phyloP scores from a whole-genome alignment of 2,797 vertebrate genomes.

The Pseudochirops corinnae region DNA sequence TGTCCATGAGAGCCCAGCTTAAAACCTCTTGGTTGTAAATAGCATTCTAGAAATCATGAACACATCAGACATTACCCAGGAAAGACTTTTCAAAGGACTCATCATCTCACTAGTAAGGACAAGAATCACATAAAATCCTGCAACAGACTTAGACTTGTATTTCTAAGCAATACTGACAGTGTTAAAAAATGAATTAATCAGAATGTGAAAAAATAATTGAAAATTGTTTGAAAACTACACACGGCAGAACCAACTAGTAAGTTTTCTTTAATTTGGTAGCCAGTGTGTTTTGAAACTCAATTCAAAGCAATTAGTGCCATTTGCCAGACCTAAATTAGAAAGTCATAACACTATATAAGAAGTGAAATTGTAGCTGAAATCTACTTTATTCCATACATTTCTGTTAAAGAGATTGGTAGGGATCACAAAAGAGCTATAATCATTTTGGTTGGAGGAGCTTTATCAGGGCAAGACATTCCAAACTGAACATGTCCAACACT shows the following conservation, averaged over 20 bases:
- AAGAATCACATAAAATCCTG: constrained; percentile 45
- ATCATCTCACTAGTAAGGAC: constrained; percentile 17
- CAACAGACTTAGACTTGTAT: constrained; percentile 26
- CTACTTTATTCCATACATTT: constrained; percentile 45
- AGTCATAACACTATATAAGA: background rate
- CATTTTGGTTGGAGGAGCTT: background rate
- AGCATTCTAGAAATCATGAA: constrained; percentile 36
- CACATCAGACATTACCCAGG: constrained; percentile 45
- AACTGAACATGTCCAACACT: too few species aligned
- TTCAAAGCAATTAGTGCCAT: constrained; percentile 45
- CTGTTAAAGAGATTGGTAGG: constrained; percentile 25
- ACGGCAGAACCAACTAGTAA: background rate
- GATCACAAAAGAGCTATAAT: constrained; percentile 31
- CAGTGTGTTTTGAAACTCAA: constrained; percentile 5
- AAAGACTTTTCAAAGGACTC: constrained; percentile 29
- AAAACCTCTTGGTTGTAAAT: constrained; percentile 48
- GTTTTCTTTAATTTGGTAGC: constrained; percentile 57
- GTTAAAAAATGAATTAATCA: constrained; percentile 27
- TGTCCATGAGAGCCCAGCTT: constrained; percentile 24
- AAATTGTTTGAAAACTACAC: constrained; percentile 28
- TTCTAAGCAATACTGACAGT: constrained; percentile 23
- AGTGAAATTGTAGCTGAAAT: constrained; percentile 14
- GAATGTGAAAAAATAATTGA: constrained; percentile 44
- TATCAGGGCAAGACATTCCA: background rate
- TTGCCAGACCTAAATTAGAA: constrained; percentile 22